These are phyloP conservation scores for Anguilla japonica DNA, from an alignment of 2,113 vertebrate genomes.

Conservation along the genomic window DNA sequence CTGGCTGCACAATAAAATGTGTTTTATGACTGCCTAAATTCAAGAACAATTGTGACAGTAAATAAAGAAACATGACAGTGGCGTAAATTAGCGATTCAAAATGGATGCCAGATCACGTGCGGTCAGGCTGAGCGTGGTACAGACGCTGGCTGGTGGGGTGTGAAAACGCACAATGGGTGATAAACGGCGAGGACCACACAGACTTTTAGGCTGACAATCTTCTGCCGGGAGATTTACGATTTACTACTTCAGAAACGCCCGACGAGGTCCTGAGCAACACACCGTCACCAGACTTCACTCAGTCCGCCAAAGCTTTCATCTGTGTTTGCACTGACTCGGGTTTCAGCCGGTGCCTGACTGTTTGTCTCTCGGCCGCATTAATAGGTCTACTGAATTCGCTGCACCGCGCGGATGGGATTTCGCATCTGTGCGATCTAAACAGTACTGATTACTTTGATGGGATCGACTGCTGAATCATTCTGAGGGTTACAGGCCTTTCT, in stretches of 20 bases:
- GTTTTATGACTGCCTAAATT: neutral
- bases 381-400: neutral
- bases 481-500: neutral
- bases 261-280: neutral
- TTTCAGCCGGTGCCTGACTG: neutral
- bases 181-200: neutral
- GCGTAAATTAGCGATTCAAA: neutral
- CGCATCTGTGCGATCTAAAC: neutral
- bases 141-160: neutral
- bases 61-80: neutral
- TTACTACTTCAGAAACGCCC: neutral
- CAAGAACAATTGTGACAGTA: neutral
- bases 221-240: neutral
- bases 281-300: neutral
- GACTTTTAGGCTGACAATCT: neutral
- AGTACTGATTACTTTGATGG: neutral
- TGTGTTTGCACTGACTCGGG: slow-evolving; percentile 8
- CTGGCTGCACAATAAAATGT: neutral
- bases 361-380: neutral
- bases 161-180: neutral
- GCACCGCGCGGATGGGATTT: neutral
- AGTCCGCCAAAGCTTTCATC: neutral
- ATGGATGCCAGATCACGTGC: neutral
- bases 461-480: neutral
- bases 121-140: neutral